These are phyloP conservation scores for Drosophila maculinotata DNA, from an alignment of 2,888 invertebrate genomes.

Conservation along the genomic window DNA sequence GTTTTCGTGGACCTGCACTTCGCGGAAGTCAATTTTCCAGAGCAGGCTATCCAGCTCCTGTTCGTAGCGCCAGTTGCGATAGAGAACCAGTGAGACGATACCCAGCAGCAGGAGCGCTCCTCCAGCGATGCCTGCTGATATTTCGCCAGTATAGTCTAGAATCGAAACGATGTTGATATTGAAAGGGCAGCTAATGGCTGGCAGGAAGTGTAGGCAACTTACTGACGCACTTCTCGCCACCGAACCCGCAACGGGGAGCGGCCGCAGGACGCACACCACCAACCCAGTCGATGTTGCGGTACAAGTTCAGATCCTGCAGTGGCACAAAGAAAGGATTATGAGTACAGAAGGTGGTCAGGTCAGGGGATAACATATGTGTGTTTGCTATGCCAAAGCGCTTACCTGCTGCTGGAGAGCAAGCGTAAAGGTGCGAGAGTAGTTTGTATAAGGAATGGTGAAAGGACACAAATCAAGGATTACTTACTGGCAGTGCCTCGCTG, in stretches of 20 bases:
- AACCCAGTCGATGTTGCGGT: conserved; percentile 91
- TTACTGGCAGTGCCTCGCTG: conserved; percentile 90
- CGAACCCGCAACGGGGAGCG: conserved; percentile 95
- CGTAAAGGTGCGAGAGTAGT: conserved; percentile 33
- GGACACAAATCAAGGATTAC: conserved; percentile 75
- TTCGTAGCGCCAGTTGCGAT: conserved; percentile 97
- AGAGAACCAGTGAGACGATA: conserved; percentile 91
- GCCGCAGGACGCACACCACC: conserved; percentile 90
- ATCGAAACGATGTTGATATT: not conserved
- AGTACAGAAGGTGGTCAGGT: not conserved
- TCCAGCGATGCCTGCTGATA: conserved; percentile 92
- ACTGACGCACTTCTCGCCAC: conserved; percentile 95
- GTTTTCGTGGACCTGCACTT: conserved; percentile 90
- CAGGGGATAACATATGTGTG: conserved; percentile 1
- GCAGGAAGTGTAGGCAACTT: conserved; percentile 85
- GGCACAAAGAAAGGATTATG: conserved; percentile 6
- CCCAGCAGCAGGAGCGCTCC: conserved; percentile 90
- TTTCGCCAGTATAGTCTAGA: conserved; percentile 92
- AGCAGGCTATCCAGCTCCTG: conserved; percentile 96
- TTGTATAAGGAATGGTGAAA: conserved; percentile 11
- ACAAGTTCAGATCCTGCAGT: conserved; percentile 90
- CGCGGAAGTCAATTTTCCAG: conserved; percentile 97
- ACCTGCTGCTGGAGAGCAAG: conserved; percentile 63
- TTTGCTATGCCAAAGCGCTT: conserved; percentile 54
- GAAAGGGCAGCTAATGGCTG: not conserved